Base-by-base conservation (phyloP, 2,888 invertebrate genomes). In the Eilema caniola region DNA sequence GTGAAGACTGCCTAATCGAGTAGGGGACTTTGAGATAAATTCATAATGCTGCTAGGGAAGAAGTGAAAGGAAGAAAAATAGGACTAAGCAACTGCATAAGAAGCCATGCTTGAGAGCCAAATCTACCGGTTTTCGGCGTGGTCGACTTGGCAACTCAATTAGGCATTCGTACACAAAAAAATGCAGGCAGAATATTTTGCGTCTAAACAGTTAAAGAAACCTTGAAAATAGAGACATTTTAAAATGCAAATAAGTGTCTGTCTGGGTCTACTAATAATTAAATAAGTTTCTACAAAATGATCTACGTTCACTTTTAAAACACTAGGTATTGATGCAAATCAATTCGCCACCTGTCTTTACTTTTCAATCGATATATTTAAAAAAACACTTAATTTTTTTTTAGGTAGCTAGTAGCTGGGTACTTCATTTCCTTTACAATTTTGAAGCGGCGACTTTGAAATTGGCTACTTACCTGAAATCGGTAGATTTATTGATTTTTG, bases 181-280 rank as follows among this genome's bases (percentile, higher is more conserved):
- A 25, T 63, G 59, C 31, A 73, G 69, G 69, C 66, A 71, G 70
- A 75, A 82, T 83, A 81, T 74, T 79, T 79, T 73, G 67, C 63
- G 70, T 81, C 70, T 77, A 81, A 71, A 80, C 63, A 75, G 64
- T 74, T 76, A 70, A 66, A 72, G 63, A 80, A 79, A 81, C 86
- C 88, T 87, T 87, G 86, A 79, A 82, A 85, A 83, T 81, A 83
- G 79, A 83, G 80, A 82, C 85, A 85, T 87, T 87, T 88, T 82
- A 85, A 86, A 83, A 86, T 87, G 85, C 83, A 85, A 88, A 87
- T 87, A 70, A 74, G 69, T 70, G 80, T 83, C 79, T 85, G 85
- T 82, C 86, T 86, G 83, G 80, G 77, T 80, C 79, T 79, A 78
- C 70, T 71, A 79, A 84, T 85, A 81, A 87, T 83, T 81, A 82